Percentiles rank a stretch among this genome's conserved stretches.
Conservation (phyloP, 2,113 vertebrate genomes). For the Phoenicopterus ruber region DNA sequence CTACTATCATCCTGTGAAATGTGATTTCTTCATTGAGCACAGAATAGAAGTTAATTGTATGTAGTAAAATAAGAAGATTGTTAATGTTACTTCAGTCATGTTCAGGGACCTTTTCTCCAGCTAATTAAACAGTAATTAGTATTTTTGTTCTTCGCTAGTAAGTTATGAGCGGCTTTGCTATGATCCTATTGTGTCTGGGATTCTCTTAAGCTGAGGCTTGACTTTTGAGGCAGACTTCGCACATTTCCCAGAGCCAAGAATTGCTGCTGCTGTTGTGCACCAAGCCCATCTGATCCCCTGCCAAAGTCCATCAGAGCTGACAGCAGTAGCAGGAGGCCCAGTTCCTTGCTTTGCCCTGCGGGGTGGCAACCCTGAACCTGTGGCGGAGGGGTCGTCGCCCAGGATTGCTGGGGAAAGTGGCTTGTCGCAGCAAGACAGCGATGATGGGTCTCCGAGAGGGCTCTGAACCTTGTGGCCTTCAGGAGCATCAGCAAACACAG, state of each 20-base stretch:
- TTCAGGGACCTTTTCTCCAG: background rate
- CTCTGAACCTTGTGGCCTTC: background rate
- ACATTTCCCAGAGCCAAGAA: background rate
- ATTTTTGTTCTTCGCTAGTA: background rate
- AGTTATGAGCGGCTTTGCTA: background rate
- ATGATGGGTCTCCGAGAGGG: background rate
- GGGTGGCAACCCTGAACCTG: background rate
- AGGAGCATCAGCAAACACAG: background rate
- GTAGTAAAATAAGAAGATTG: background rate
- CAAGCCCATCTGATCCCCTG: background rate
- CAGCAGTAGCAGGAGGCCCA: background rate
- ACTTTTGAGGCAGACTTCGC: background rate
- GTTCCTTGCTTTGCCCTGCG: background rate
- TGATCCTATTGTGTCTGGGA: background rate
- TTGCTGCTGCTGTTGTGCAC: background rate
- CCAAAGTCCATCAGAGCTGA: background rate
- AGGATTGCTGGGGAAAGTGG: background rate
- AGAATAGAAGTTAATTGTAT: background rate
- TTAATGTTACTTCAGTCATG: background rate
- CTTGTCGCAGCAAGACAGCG: rapidly evolving
- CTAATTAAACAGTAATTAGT: background rate
- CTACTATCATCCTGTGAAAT: background rate
- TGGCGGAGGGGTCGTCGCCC: background rate
- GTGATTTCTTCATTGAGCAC: background rate
- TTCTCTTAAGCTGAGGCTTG: background rate